phyloP scores from a whole-genome alignment of 2,888 invertebrate genomes.

The Atrina japonica region DNA sequence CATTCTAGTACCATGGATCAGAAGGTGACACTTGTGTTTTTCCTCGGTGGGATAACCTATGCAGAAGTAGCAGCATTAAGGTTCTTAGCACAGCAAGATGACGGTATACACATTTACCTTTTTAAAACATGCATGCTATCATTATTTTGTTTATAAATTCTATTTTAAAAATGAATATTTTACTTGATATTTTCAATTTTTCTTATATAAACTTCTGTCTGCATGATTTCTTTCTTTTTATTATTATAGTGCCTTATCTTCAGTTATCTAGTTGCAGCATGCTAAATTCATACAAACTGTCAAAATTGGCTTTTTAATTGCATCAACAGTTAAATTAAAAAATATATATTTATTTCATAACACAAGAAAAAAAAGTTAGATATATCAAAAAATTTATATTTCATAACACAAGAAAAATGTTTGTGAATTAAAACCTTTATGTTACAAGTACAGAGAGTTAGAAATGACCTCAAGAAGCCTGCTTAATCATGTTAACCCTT shows the following conservation, averaged over 20 bases:
- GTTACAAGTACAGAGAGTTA: too few relatives aligned
- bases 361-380: too few relatives aligned
- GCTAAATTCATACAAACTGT: not conserved
- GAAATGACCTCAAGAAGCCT: too few relatives aligned
- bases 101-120: constrained; percentile 76
- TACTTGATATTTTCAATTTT: not conserved
- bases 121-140: not conserved
- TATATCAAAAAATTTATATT: too few relatives aligned
- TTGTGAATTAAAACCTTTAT: too few relatives aligned
- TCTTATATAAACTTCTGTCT: not conserved
- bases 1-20: constrained; percentile 79
- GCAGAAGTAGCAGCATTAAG: constrained; percentile 89
- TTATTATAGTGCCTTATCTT: not conserved
- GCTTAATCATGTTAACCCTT: too few relatives aligned
- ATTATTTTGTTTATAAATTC: not conserved
- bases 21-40: constrained; percentile 92
- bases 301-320: too few relatives aligned
- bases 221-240: too few relatives aligned
- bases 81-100: constrained; percentile 84
- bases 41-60: constrained; percentile 98
- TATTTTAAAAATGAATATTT: not conserved
- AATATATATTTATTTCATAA: too few relatives aligned
- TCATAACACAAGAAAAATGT: too few relatives aligned
- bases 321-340: too few relatives aligned
- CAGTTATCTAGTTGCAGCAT: not conserved